Base-by-base conservation (phyloP, 2,797 vertebrate species). In the Poecilia gillii region DNA sequence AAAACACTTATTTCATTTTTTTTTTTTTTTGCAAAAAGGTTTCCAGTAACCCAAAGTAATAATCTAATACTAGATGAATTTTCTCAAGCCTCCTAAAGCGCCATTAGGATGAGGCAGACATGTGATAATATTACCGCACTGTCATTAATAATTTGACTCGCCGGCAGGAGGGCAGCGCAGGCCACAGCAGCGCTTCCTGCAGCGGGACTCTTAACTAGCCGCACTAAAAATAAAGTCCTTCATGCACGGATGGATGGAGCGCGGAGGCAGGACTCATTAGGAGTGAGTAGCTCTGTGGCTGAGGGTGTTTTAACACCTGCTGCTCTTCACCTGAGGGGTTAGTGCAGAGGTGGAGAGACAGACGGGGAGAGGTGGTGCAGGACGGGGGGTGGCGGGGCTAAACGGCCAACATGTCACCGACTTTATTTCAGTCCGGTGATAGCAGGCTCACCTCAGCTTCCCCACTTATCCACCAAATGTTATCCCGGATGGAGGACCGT, bases 291-390 rank as follows among this genome's bases (percentile, higher is more conserved):
- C 90, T 93, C 92, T 85, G 92, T 90, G 91, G 93, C 91, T 90
- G 91, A 92, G 89, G 90, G 93, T 94, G 92, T 94, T 96, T 95
- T 95, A 96, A 95, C 95, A 96, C 95, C 95, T 96, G 95, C 94
- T 91, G 90, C 93, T 91, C 94, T 94, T 93, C 92, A 94, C 92
- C 93, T 93, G 91, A 93, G 90, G 68, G 93, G 92, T 87, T 84
- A 89, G 92, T 80, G 92, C 85, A 85, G 88, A 91, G 91, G 89
- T 86, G 87, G 87, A 90, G 87, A 87, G 91, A 82, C 79, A 77
- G 85, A 72, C 33, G 72, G 79, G 66, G 66, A n/a, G 62, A 71
- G 41, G 68, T 43, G 68, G 68, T 71, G 68, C 68, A 16, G 68
- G 68, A 16, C 12, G 16, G 74, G 82, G 39, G 74, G n/a, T 45